Base-by-base conservation (phyloP, 2,888 invertebrate genomes). In the Drosophila austrosaltans region DNA sequence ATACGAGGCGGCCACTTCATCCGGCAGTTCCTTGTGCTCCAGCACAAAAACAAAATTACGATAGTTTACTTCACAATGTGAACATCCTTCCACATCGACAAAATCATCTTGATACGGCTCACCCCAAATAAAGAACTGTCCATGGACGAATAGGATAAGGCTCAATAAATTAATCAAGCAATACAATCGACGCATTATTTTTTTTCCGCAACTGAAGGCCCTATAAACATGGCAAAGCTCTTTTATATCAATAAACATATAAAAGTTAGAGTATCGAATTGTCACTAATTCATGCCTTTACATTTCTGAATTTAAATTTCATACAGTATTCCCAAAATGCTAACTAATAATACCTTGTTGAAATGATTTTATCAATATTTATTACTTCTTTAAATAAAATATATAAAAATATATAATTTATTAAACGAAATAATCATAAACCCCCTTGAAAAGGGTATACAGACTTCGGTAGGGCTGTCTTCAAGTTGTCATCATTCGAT, bases 21-120 rank as follows among this genome's bases (percentile, higher is more conserved):
- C 72, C 1, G 4, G 1, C 0, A 8, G 7, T 2, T 75, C 61
- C 0, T 28, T 8, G 6, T 22, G 63, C 5, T 58, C 60, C 8
- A 81, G 60, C 4, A 82, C n/a, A 22, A 80, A 73, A 1, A 82
- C 86, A 79, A 77, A 77, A 22, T 79, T 75, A 16, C 69, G 70
- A 58, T 68, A 82, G 44, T 77, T 78, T 0, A 72, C 25, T 30
- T 72, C 80, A 53, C 85, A 85, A 2, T 58, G 20, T 12, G 58
- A 25, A 25, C 82, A 85, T 3, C 42, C 71, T 5, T 22, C 25
- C n/a, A 72, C 69, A 22, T 78, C 58, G 3, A 85, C 82, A 63
- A 77, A 76, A 53, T 82, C 85, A 59, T 85, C 75, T 48, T 74
- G 70, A 28, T 44, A n/a, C 12, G 48, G 16, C 4, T 53, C n/a